phyloP scores from a whole-genome alignment of 2,113 vertebrate genomes.

The Hemibagrus wyckioides region DNA sequence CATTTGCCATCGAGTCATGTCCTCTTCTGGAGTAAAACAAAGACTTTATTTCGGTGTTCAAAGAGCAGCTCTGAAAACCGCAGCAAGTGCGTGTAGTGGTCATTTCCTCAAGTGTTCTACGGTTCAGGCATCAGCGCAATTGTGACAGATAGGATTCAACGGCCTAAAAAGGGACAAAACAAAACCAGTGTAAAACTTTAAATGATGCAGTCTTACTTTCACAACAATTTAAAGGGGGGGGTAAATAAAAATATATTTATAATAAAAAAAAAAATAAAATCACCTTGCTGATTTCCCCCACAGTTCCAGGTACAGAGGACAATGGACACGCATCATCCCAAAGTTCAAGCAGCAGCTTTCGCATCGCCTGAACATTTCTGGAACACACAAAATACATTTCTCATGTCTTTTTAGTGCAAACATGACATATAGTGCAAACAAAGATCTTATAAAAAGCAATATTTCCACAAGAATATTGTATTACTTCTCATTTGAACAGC shows the following conservation, averaged over 20 bases:
- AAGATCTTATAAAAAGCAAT: neutral
- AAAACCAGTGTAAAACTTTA: neutral
- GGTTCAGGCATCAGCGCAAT: slow-evolving; percentile 78
- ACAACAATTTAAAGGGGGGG: slow-evolving; percentile 14
- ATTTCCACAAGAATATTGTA: neutral
- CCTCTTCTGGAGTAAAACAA: slow-evolving; percentile 50
- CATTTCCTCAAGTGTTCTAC: slow-evolving; percentile 62
- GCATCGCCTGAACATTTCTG: slow-evolving; percentile 89
- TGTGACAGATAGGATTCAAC: slow-evolving; percentile 87
- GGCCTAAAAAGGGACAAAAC: slow-evolving; percentile 68
- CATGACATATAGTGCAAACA: neutral
- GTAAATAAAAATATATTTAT: too few species aligned
- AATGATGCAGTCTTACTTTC: neutral
- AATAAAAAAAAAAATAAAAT: too few species aligned
- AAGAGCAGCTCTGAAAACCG: slow-evolving; percentile 54
- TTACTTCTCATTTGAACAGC: slow-evolving; percentile 72
- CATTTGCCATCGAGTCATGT: slow-evolving; percentile 31
- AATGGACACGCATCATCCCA: slow-evolving; percentile 86
- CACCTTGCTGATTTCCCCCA: slow-evolving; percentile 94
- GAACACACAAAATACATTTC: neutral
- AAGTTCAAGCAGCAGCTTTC: slow-evolving; percentile 84
- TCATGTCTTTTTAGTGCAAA: neutral
- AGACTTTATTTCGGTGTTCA: slow-evolving; percentile 49
- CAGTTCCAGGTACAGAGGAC: slow-evolving; percentile 87
- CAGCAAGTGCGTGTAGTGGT: slow-evolving; percentile 67